Base-by-base conservation (phyloP, 23 tunicate genomes). In the Diplosoma virens region DNA sequence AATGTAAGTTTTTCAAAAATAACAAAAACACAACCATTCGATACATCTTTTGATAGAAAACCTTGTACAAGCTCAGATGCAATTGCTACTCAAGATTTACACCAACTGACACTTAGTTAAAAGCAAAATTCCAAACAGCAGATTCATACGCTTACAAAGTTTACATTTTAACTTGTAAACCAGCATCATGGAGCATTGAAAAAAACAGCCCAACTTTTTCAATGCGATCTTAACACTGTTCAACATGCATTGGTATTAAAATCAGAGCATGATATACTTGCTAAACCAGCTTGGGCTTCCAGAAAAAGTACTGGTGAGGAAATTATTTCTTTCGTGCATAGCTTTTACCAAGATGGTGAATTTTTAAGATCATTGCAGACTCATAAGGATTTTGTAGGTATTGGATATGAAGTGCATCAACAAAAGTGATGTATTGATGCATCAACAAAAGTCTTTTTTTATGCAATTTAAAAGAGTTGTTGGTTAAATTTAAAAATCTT, bases 391-490 rank as follows among this genome's bases (percentile, higher is more conserved):
- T 23, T 23, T 23, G 66, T 58, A 9, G 11, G 29, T 24, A 25
- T 58, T 9, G 29, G 66, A 24, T 25, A 25, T 17, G 17, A 58
- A 23, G 66, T 58, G 9, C 29, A 58, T 25, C 50, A 21, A 41
- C 50, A 41, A 41, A 41, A 41, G 50, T 41, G 50, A 41, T 9
- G n/a, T n/a, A n/a, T n/a, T n/a, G n/a, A n/a, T n/a, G n/a, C n/a
- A n/a, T n/a, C n/a, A 14, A 41, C 9, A 41, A 41, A 41, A 9
- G 14, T 41, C 9, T 41, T 41, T 14, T 41, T 41, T 28, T 66
- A 24, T 66, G 73, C 27, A 66, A 30, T 66, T 30, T 66, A 54
- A 66, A 23, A 66, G 54, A 24, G 73, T 27, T 66, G 47, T 41
- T 14, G 11, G 21, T 66, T 14, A 18, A 30, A 29, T 66, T 66